Evolutionary conservation across 1,140 invertebrate species (phyloP), one percentile per base, ranked within the genome.

Genomic region (Drosophila nikananu): DNA sequence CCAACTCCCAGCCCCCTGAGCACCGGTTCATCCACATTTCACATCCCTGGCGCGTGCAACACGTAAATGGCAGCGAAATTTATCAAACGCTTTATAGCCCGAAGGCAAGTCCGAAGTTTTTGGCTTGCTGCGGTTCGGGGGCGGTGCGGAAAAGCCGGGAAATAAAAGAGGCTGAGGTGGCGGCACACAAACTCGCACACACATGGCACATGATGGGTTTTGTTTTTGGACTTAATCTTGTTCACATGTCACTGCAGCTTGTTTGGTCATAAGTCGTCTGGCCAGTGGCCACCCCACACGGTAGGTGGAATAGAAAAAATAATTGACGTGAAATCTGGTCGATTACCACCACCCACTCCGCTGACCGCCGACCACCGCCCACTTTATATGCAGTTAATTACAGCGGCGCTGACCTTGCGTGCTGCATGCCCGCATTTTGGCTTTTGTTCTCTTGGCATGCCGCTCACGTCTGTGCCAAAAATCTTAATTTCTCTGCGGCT

Each of bases 401-500:
- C 78, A 84, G 54, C 60, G 78, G 35, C 48, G 44, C 63, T 84
- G 84, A 87, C 84, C 84, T 87, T 87, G 84, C 84, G 84, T 87
- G 84, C 74, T 79, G 77, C 81, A 84, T 70, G 66, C 81, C 64
- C 77, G 62, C 76, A 61, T 62, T 49, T 60, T 54, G 61, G 71
- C 80, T 77, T 72, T 78, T 68, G 64, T 63, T 52, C 54, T 79
- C 42, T 87, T 75, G 55, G 70, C 70, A 84, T 89, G 81, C 77
- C 70, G 63, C 74, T 72, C 84, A 87, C 84, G 84, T 89, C 75
- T 89, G 73, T 81, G 77, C 84, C 86, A 87, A 90, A 87, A 87
- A 87, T 87, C 84, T 89, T 87, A 83, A 83, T 89, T 83, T 89
- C 81, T 89, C 77, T 89, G 77, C 67, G 72, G 84, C 73, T 70